Conservation (phyloP, 2,797 vertebrate species). For the Dicrostonyx torquatus region DNA sequence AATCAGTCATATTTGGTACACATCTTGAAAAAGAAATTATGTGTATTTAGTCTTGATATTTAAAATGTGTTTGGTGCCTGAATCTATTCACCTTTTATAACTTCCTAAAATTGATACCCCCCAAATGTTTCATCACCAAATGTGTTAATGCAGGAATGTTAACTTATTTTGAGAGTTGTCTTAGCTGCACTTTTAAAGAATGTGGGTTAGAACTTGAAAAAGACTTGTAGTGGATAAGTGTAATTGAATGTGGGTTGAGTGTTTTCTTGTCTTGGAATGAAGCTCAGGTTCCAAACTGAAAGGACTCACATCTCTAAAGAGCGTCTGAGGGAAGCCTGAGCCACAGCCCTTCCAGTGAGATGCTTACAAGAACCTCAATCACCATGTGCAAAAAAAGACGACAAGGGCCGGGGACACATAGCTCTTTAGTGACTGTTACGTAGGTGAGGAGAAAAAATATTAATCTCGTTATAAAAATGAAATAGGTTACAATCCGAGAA, state of each 20-base stretch:
- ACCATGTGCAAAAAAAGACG: background rate
- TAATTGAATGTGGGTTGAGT: background rate
- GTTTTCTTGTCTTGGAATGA: background rate
- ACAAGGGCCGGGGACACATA: background rate
- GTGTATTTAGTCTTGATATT: constrained; percentile 32
- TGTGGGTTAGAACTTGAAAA: background rate
- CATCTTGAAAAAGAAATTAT: constrained; percentile 25
- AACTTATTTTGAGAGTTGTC: constrained; percentile 3
- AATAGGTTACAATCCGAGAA: background rate
- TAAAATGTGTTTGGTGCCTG: background rate
- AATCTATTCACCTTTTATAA: background rate
- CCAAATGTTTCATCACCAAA: constrained; percentile 4
- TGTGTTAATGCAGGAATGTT: background rate
- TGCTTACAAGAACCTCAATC: background rate
- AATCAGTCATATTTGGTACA: background rate
- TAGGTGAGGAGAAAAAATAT: background rate
- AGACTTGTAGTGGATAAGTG: background rate
- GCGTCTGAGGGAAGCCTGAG: background rate
- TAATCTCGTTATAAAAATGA: background rate
- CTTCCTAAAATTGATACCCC: constrained; percentile 26
- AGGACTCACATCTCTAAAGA: background rate
- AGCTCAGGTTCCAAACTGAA: background rate
- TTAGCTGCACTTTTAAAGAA: constrained; percentile 4
- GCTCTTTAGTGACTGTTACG: background rate
- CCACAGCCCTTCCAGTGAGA: background rate